Evolutionary conservation across 1,140 invertebrate genomes (phyloP), one percentile per base, ranked within the genome.

Genomic region (Euwallacea similis): DNA sequence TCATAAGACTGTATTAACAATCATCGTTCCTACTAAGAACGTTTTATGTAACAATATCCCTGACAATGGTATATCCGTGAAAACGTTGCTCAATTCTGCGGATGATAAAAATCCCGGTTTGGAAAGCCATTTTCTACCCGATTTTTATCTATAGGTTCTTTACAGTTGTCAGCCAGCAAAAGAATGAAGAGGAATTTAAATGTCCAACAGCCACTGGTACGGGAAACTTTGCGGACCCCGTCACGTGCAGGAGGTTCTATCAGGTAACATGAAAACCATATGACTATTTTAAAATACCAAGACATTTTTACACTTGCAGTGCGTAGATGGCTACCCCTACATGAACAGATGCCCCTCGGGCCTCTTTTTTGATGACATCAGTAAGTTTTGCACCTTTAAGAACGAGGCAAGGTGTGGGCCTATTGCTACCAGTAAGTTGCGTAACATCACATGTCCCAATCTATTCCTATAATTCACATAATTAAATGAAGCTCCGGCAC

Each of bases 331-430:
- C 16, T 93, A 88, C 81, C 92, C 93, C 0, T 95, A 95, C 77
- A 78, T 93, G 76, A 94, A 93, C 80, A 87, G 92, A 77, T 96
- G 94, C 83, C 94, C 94, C 7, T 93, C 94, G 8, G 92, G 92
- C 43, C 83, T 96, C 6, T 93, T 93, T 80, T 96, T 96, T 80
- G 94, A 96, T 79, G 93, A 96, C 77, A 88, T 93, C 69, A 92
- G 89, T 79, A 96, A 96, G 83, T 92, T 91, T 72, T 96, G 94
- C 79, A 96, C 93, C 0, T 96, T 95, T 80, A 94, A 95, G 84
- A 89, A 90, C 72, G 93, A 95, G 83, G 92, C 93, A n/a, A 87
- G 91, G 79, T 96, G 94, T 81, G 94, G 94, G 44, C 94, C 94
- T 10, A 88, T 96, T 74, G 84, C 91, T 71, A 88, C 91, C 78